A percentile compares a stretch with the other conserved stretches of the same genome.
Evolutionary conservation across 2,797 vertebrate species (phyloP).

Genomic region (Pangasius larnaudii): DNA sequence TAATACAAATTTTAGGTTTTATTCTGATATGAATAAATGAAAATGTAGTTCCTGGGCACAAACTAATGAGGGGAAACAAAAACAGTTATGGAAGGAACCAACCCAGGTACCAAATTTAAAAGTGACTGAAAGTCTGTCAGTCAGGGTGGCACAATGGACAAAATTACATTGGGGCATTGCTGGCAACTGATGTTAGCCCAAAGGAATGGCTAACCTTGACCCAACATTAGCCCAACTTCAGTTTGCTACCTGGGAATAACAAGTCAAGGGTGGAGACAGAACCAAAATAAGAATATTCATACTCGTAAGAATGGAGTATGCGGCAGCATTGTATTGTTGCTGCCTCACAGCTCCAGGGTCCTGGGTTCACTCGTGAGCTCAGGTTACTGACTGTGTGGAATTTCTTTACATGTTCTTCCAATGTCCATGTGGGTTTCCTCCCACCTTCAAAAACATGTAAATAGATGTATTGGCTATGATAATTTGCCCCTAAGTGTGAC

Average conservation of each 20-base stretch:
- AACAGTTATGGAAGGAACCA: not conserved
- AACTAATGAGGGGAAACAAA: not conserved
- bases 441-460: not conserved
- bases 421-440: not conserved
- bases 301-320: not conserved
- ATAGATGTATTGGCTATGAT: not conserved
- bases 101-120: not conserved
- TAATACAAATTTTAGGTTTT: not conserved
- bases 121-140: not conserved
- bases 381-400: not conserved
- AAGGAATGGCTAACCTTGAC: not conserved
- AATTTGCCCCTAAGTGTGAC: not conserved
- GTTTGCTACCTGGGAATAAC: not conserved
- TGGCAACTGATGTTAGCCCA: not conserved
- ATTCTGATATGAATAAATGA: constrained; percentile 1
- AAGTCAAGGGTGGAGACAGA: not conserved
- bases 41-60: not conserved
- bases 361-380: not conserved
- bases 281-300: not conserved
- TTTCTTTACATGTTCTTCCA: not conserved
- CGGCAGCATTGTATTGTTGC: not conserved
- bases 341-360: not conserved
- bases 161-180: not conserved
- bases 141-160: not conserved
- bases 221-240: not conserved